These are phyloP conservation scores for Porites lobata DNA, from an alignment of 92 coral and sea anemone genomes.

Conservation along the genomic window DNA sequence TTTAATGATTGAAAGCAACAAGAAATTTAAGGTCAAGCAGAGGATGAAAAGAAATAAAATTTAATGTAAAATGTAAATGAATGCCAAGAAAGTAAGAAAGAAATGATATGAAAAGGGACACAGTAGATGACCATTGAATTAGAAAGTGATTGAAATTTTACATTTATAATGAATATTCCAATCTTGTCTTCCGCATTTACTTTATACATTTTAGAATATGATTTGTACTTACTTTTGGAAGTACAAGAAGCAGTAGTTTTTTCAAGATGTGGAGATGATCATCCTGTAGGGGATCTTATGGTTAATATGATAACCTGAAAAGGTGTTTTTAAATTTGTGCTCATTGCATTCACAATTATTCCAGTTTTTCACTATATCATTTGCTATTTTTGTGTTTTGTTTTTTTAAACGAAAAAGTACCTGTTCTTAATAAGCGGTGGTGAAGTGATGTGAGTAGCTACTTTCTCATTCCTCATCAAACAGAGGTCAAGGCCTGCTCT, in stretches of 20 bases:
- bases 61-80: conserved; percentile 39
- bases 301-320: neutral
- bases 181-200: conserved; percentile 8
- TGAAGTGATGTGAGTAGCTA: neutral
- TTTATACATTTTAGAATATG: conserved; percentile 27
- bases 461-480: too few species aligned
- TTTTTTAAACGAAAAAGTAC: neutral
- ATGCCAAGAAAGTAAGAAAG: conserved; percentile 4
- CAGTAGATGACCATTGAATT: conserved; percentile 7
- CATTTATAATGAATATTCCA: neutral
- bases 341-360: neutral
- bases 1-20: conserved; percentile 25
- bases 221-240: conserved; percentile 42
- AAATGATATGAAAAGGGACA: conserved; percentile 19
- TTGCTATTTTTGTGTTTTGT: neutral
- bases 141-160: conserved; percentile 8
- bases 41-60: neutral
- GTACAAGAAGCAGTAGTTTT: conserved; percentile 28
- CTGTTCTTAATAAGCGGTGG: neutral
- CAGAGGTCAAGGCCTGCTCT: too few species aligned
- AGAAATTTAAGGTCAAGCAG: conserved; percentile 2
- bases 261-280: neutral
- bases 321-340: conserved; percentile 15
- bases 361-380: neutral
- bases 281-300: neutral